Evolutionary conservation across 2,113 vertebrate genomes (phyloP).

Genomic region (Illadopsis cleaveri): DNA sequence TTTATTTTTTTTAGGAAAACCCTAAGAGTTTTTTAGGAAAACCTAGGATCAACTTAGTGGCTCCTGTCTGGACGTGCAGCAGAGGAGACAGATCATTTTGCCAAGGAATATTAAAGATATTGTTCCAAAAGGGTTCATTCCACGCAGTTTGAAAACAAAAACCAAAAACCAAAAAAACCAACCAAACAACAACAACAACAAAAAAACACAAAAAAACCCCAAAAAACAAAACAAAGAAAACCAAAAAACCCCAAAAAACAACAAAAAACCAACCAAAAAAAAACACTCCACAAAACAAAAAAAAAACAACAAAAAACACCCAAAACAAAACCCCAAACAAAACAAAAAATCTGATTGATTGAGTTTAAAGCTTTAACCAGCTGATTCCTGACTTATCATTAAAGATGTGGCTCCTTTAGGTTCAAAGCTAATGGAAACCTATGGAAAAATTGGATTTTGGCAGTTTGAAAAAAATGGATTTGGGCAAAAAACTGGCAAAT

Average conservation of each 20-base stretch:
- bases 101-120: neutral
- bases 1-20: neutral
- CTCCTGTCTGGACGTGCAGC: neutral
- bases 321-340: no score
- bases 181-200: no score
- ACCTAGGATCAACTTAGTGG: fast-evolving
- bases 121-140: fast-evolving
- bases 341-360: neutral
- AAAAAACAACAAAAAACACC: no score
- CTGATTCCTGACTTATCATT: neutral
- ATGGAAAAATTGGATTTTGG: neutral
- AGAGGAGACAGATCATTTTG: neutral
- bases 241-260: no score
- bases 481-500: no score
- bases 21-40: neutral
- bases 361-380: neutral
- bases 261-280: no score
- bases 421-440: neutral
- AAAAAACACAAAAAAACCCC: no score
- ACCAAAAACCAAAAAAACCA: no score
- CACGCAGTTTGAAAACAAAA: neutral
- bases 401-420: neutral
- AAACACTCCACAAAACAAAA: no score
- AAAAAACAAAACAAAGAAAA: no score
- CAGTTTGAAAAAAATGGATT: no score